Evolutionary conservation across 2,888 invertebrate genomes (phyloP).

Genomic region (Torymus aiolomorphi): DNA sequence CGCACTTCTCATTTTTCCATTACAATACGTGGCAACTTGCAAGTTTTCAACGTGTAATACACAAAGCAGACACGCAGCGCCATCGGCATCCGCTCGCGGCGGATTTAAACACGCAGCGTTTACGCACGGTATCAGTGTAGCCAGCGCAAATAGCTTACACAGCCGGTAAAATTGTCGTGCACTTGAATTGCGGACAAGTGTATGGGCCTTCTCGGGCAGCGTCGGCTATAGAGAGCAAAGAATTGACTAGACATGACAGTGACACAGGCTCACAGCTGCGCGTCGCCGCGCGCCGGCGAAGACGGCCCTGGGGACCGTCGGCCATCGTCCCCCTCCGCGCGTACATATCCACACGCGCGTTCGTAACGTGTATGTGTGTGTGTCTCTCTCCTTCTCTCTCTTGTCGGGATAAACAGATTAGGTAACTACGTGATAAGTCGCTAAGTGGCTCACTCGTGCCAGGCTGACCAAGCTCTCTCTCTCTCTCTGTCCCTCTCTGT

Average conservation of each 20-base stretch:
- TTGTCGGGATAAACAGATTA: slow-evolving; percentile 75
- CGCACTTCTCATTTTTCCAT: no score
- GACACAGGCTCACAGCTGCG: slow-evolving; percentile 43
- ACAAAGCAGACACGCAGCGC: no score
- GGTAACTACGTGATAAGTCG: slow-evolving; percentile 76
- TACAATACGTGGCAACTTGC: no score
- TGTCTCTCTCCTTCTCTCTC: slow-evolving; percentile 55
- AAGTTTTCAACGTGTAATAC: no score
- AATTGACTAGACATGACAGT: slow-evolving; percentile 33
- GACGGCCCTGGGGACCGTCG: slow-evolving; percentile 57
- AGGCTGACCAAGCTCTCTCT: slow-evolving; percentile 63
- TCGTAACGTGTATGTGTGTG: slow-evolving; percentile 52
- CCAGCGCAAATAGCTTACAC: no score
- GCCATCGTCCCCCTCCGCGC: slow-evolving; percentile 18
- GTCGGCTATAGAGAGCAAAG: background rate
- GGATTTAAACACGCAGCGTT: no score
- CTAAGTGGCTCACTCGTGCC: slow-evolving; percentile 75
- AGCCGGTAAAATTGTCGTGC: no score
- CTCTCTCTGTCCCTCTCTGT: slow-evolving; percentile 54
- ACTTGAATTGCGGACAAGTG: no score
- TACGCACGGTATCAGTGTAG: no score
- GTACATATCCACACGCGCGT: slow-evolving; percentile 17
- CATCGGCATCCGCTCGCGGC: no score
- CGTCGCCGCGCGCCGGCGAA: slow-evolving; percentile 8
- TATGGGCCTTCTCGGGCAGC: no score